A percentile compares a stretch with the other conserved stretches of the same genome.
Evolutionary conservation across 2,113 vertebrate species (phyloP).

Genomic region (Pygoscelis adeliae): DNA sequence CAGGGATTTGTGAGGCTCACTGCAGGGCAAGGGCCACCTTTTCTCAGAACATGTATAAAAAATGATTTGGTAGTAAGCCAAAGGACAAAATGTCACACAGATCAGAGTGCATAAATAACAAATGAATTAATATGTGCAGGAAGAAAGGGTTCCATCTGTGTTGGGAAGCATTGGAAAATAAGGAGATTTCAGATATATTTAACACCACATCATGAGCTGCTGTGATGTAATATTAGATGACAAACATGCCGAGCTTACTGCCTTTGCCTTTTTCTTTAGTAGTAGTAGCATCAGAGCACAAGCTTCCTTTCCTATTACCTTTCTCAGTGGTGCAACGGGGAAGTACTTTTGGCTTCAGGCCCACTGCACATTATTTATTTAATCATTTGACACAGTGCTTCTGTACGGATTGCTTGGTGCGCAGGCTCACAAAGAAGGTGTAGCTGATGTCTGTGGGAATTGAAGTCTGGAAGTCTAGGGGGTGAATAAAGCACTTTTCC

Average conservation of each 20-base stretch:
- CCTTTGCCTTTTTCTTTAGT: not conserved
- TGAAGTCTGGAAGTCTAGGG: not conserved
- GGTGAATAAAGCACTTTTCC: not conserved
- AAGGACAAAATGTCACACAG: conserved; percentile 68
- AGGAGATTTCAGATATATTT: conserved; percentile 51
- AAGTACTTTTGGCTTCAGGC: conserved; percentile 21
- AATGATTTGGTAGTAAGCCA: conserved; percentile 69
- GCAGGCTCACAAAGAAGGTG: not conserved
- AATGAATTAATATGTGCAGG: conserved; percentile 70
- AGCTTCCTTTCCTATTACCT: not conserved
- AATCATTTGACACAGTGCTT: not conserved
- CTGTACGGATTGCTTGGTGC: not conserved
- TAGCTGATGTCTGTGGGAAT: not conserved
- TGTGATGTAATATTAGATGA: conserved; percentile 22
- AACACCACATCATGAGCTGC: not conserved
- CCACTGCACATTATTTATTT: not conserved
- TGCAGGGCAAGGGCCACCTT: conserved; percentile 72
- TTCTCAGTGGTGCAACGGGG: not conserved
- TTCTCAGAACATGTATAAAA: conserved; percentile 73
- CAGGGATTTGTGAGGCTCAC: conserved; percentile 67
- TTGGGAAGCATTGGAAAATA: conserved; percentile 49
- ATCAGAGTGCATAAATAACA: conserved; percentile 72
- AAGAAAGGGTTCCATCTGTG: conserved; percentile 72
- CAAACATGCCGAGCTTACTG: not conserved
- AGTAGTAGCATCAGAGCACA: not conserved